Evolutionary conservation across 2,797 vertebrate species (phyloP).

Genomic region (Sternarchorhynchus goeldii): DNA sequence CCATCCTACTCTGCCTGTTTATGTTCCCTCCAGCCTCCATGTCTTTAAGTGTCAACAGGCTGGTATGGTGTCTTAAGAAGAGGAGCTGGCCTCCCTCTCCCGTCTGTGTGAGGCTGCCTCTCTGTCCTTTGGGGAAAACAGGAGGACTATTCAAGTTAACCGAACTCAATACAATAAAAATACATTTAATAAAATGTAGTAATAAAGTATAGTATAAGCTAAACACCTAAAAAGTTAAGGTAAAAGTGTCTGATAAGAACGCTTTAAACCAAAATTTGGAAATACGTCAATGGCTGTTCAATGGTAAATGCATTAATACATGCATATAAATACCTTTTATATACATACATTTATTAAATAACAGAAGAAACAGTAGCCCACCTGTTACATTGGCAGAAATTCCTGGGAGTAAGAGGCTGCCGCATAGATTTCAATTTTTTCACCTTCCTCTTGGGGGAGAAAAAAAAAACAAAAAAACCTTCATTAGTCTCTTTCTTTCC

Average conservation of each 20-base stretch:
- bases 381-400: constrained; percentile 72
- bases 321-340: not conserved
- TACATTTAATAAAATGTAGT: not conserved
- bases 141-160: not conserved
- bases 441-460: constrained; percentile 59
- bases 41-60: not conserved
- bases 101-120: constrained; percentile 54
- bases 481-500: constrained; percentile 6
- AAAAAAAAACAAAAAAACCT: not conserved
- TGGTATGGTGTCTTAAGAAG: constrained; percentile 55
- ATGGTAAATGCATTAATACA: not conserved
- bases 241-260: too few relatives aligned
- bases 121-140: constrained; percentile 21
- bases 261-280: too few relatives aligned
- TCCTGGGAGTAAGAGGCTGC: constrained; percentile 42
- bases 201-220: not conserved
- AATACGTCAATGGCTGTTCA: not conserved
- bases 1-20: not conserved
- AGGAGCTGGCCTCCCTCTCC: constrained; percentile 59
- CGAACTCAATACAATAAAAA: not conserved
- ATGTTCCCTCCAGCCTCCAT: not conserved
- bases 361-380: constrained; percentile 50
- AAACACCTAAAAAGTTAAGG: not conserved
- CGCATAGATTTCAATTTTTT: constrained; percentile 55
- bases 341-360: constrained; percentile 25